phyloP scores from a whole-genome alignment of 2,888 invertebrate genomes.

The Byasa hedistus region DNA sequence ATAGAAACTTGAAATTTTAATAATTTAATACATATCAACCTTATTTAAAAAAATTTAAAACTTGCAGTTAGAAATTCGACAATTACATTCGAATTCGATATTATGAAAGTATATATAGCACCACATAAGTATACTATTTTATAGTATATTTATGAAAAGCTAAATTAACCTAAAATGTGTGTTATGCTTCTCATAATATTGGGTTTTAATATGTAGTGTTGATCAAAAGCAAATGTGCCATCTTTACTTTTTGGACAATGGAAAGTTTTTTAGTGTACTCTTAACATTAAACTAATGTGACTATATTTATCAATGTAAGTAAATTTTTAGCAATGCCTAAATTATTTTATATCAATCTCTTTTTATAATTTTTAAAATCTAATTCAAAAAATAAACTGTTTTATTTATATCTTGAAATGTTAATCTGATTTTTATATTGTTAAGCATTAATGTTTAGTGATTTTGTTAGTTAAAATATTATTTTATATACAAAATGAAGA shows the following conservation, averaged over 20 bases:
- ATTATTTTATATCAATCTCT: background rate
- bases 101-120: no score
- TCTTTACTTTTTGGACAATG: background rate
- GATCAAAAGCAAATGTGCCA: conserved; percentile 21
- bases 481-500: conserved; percentile 38
- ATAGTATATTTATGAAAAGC: no score
- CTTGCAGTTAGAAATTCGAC: no score
- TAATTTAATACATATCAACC: conserved; percentile 11
- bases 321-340: background rate
- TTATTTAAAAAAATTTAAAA: conserved; percentile 8
- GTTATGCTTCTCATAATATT: background rate
- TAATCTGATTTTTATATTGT: conserved; percentile 25
- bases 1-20: background rate
- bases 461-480: conserved; percentile 19
- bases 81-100: no score
- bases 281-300: background rate
- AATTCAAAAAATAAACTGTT: background rate
- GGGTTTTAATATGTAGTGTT: background rate
- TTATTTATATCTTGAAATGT: conserved; percentile 1
- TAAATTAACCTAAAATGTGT: background rate
- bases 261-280: background rate
- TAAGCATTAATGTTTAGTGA: conserved; percentile 25
- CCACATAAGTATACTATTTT: no score
- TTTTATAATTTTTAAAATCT: background rate
- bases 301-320: background rate